Evolutionary conservation across 2,113 vertebrate genomes (phyloP).

Genomic region (Vulpes vulpes): DNA sequence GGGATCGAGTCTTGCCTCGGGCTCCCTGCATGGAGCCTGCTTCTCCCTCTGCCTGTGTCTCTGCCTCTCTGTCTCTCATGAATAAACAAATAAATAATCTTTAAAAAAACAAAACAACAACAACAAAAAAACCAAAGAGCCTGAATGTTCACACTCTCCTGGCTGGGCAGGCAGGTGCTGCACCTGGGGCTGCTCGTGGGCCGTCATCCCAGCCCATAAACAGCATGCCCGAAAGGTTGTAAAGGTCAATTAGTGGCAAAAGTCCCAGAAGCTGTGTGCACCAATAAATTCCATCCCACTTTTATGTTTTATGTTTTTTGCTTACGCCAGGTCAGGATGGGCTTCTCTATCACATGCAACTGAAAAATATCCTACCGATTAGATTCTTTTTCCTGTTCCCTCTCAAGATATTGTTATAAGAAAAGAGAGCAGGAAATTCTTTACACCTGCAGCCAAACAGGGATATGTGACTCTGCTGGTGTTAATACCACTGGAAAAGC

Average conservation of each 20-base stretch:
- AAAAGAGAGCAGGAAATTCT: not conserved
- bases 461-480: not conserved
- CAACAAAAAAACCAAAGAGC: not conserved
- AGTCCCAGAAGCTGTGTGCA: not conserved
- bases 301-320: slow-evolving; percentile 34
- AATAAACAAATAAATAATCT: too few relatives aligned
- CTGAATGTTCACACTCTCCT: not conserved
- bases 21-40: too few relatives aligned
- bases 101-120: too few relatives aligned
- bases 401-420: slow-evolving; percentile 1
- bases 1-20: too few relatives aligned
- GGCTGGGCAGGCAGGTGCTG: not conserved
- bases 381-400: not conserved
- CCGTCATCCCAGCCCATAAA: not conserved
- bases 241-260: not conserved
- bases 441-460: not conserved
- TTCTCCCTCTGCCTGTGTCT: too few relatives aligned
- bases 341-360: slow-evolving; percentile 35
- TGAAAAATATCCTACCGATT: slow-evolving; percentile 4
- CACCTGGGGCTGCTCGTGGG: not conserved
- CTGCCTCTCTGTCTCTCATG: too few relatives aligned
- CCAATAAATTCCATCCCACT: not conserved
- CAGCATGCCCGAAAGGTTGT: not conserved
- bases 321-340: not conserved
- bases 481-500: not conserved